Base-by-base conservation (phyloP, 2,113 vertebrate genomes). In the Anthoscopus minutus region DNA sequence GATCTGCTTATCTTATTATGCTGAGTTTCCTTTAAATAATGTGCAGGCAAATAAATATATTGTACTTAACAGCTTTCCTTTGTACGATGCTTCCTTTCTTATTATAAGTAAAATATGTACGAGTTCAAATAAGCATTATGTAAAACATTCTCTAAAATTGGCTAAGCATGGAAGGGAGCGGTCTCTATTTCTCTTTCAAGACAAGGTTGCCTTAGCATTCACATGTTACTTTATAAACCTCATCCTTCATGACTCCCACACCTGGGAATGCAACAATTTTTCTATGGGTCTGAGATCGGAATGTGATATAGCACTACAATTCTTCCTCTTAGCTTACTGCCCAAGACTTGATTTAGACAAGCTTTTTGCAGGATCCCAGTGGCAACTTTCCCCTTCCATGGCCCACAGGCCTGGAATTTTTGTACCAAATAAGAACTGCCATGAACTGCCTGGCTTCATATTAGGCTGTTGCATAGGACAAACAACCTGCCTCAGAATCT, bases 21-120 rank as follows among this genome's bases (percentile, higher is more conserved):
- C 80, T 92, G 80, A 50, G 89, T 96, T 98, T 98, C 97, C 97
- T 98, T 94, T 82, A 85, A 96, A 79, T 86, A 90, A 87, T 42
- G 35, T 67, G 74, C 64, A 95, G 83, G 88, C 83, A 81, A 94
- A 94, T 67, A 88, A 94, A 93, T 80, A 87, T 48, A 57, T 71
- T 3, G 11, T 60, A 54, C 71, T 78, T 81, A 86, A 89, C 76
- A 91, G 85, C 48, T 91, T 97, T 96, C 80, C 48, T 97, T 96
- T 97, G 94, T 95, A 90, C 94, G 89, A 70, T 56, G 94, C 96
- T 94, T 96, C 95, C 96, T 97, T 97, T 97, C 88, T 86, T 93
- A 95, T 78, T 95, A 94, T 92, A 58, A 95, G 66, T 85, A 82
- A 94, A 96, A 83, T 54, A 83, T 61, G 66, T 58, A 66, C 38